Percentiles rank a stretch among this genome's conserved stretches.
Evolutionary conservation across 2,797 vertebrate species (phyloP).

Genomic region (Notolabrus celidotus): DNA sequence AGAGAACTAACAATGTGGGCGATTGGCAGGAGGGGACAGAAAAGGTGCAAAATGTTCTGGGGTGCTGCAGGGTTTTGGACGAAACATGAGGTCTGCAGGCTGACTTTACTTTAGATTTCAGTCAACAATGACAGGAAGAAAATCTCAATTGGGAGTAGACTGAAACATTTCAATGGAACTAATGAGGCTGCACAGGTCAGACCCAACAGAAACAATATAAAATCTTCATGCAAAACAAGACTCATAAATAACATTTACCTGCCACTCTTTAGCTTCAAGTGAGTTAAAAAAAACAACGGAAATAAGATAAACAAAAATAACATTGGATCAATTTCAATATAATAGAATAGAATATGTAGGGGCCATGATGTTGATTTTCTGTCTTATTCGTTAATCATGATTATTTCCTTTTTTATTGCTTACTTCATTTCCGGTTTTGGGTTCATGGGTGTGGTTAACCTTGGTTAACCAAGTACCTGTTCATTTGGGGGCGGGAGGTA

Average conservation of each 20-base stretch:
- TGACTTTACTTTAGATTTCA: neutral
- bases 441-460: too few species aligned
- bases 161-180: neutral
- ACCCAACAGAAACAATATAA: neutral
- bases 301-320: neutral
- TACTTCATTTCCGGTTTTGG: too few species aligned
- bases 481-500: too few species aligned
- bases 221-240: conserved; percentile 2
- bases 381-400: too few species aligned
- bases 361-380: too few species aligned
- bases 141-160: neutral
- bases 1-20: conserved; percentile 25
- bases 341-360: too few species aligned
- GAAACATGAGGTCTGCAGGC: conserved; percentile 9
- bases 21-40: conserved; percentile 12
- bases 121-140: neutral
- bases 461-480: too few species aligned
- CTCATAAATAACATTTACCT: neutral
- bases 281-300: neutral
- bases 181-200: neutral
- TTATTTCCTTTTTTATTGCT: too few species aligned
- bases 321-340: neutral
- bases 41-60: conserved; percentile 56
- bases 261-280: neutral
- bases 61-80: conserved; percentile 2